A percentile compares a stretch with the other conserved stretches of the same genome.
Evolutionary conservation across 2,113 vertebrate genomes (phyloP).

Genomic region (Mola mola): DNA sequence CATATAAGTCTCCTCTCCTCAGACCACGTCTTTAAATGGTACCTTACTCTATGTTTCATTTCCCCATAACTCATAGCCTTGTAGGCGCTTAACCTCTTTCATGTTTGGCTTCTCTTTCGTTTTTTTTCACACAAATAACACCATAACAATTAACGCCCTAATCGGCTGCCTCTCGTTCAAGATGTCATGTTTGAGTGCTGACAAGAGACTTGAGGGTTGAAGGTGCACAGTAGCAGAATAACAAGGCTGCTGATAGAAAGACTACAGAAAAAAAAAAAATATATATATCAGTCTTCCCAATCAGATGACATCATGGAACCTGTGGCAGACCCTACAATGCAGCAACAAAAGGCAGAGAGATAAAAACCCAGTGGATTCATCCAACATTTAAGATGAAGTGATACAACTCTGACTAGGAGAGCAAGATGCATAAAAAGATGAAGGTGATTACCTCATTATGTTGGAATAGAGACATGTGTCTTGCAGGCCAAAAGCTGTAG

Average conservation of each 20-base stretch:
- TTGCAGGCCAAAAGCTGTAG: slow-evolving; percentile 20
- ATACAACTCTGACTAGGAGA: slow-evolving; percentile 31
- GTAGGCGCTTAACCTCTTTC: slow-evolving; percentile 29
- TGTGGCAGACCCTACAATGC: slow-evolving; percentile 32
- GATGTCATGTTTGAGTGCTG: slow-evolving; percentile 70
- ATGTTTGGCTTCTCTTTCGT: slow-evolving; percentile 4
- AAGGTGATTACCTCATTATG: slow-evolving; percentile 34
- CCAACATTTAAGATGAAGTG: slow-evolving; percentile 33
- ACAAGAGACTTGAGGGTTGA: slow-evolving; percentile 70
- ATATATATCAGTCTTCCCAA: slow-evolving; percentile 51
- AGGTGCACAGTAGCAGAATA: slow-evolving; percentile 63
- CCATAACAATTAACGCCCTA: slow-evolving; percentile 13
- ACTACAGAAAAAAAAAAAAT: slow-evolving; percentile 12
- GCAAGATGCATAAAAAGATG: slow-evolving; percentile 5
- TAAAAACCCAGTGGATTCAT: slow-evolving; percentile 35
- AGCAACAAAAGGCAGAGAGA: slow-evolving; percentile 39
- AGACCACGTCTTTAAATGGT: slow-evolving; percentile 46
- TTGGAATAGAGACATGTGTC: slow-evolving; percentile 15
- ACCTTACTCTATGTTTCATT: slow-evolving; percentile 63
- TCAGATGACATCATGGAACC: slow-evolving; percentile 71
- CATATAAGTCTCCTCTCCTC: slow-evolving; percentile 35
- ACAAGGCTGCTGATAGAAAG: slow-evolving; percentile 57
- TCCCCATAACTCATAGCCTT: slow-evolving; percentile 49
- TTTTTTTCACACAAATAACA: slow-evolving; percentile 2
- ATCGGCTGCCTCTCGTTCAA: slow-evolving; percentile 55